Evolutionary conservation across 2,113 vertebrate species (phyloP).

Genomic region (Dicrurus megarhynchus): DNA sequence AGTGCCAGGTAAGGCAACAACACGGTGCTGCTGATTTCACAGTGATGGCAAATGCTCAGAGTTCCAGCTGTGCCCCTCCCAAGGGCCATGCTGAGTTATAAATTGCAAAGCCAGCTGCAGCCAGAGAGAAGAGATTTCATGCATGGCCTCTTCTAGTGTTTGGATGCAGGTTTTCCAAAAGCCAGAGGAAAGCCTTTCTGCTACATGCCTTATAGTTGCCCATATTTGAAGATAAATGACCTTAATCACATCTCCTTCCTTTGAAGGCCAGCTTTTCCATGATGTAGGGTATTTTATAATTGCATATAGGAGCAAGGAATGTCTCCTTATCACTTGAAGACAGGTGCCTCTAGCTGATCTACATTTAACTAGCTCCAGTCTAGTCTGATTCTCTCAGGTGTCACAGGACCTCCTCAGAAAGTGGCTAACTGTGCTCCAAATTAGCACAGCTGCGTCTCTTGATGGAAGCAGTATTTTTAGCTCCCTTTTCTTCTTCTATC

Average conservation of each 20-base stretch:
- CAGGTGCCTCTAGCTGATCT: background rate
- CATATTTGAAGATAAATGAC: background rate
- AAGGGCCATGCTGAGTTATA: background rate
- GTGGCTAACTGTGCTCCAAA: background rate
- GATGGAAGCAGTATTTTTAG: background rate
- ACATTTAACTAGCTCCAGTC: background rate
- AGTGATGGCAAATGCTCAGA: background rate
- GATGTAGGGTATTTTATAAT: background rate
- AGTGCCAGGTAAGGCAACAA: constrained; percentile 84
- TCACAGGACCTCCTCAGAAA: background rate
- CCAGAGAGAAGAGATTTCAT: background rate
- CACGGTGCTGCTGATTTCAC: background rate
- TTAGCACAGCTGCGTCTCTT: background rate
- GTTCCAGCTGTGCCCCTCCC: background rate
- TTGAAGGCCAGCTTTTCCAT: background rate
- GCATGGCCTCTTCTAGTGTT: background rate
- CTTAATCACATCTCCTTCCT: background rate
- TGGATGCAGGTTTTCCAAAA: background rate
- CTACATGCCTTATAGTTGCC: background rate
- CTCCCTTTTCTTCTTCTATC: background rate
- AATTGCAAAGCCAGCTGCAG: background rate
- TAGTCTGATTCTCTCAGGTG: background rate
- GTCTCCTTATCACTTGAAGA: background rate
- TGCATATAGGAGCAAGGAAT: background rate
- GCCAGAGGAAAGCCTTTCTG: background rate